A percentile compares a stretch with the other conserved stretches of the same genome.
Conservation (phyloP, 2,888 invertebrate genomes). For the Criorhina ranunculi region DNA sequence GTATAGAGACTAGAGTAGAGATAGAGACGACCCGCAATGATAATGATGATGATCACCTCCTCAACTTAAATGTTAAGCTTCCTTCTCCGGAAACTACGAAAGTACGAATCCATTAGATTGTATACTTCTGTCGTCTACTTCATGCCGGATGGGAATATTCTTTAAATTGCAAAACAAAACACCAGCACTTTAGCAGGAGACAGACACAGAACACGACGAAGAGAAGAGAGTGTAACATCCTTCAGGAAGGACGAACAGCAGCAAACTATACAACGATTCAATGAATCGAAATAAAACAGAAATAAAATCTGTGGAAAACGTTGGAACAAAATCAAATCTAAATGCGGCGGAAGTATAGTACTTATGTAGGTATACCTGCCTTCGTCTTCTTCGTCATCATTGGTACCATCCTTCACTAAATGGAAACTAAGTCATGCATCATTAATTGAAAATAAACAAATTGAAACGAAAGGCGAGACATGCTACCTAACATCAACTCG, state of each 20-base stretch:
- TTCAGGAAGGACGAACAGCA: conserved; percentile 14
- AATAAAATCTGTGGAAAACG: conserved; percentile 69
- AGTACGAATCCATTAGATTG: conserved; percentile 71
- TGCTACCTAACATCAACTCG: conserved; percentile 62
- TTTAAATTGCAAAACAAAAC: conserved; percentile 73
- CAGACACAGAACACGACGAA: background rate
- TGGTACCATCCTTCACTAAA: conserved; percentile 23
- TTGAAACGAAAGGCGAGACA: conserved; percentile 70
- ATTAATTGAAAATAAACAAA: conserved; percentile 75
- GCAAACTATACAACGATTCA: conserved; percentile 48
- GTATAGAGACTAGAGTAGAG: conserved; percentile 2
- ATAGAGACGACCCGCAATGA: conserved; percentile 40
- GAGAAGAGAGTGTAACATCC: conserved; percentile 26
- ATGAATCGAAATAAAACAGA: conserved; percentile 69
- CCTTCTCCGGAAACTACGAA: conserved; percentile 63
- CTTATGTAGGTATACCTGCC: conserved; percentile 22
- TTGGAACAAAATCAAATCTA: conserved; percentile 72
- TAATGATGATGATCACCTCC: conserved; percentile 56
- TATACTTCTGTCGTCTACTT: conserved; percentile 53
- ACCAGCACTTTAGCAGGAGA: conserved; percentile 47
- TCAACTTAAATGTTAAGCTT: conserved; percentile 56
- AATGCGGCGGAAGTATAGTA: conserved; percentile 72
- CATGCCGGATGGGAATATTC: conserved; percentile 70
- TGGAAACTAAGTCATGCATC: conserved; percentile 73
- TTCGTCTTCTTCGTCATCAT: background rate